phyloP scores from a whole-genome alignment of 2,797 vertebrate genomes.

The Hozukius guyotensis region DNA sequence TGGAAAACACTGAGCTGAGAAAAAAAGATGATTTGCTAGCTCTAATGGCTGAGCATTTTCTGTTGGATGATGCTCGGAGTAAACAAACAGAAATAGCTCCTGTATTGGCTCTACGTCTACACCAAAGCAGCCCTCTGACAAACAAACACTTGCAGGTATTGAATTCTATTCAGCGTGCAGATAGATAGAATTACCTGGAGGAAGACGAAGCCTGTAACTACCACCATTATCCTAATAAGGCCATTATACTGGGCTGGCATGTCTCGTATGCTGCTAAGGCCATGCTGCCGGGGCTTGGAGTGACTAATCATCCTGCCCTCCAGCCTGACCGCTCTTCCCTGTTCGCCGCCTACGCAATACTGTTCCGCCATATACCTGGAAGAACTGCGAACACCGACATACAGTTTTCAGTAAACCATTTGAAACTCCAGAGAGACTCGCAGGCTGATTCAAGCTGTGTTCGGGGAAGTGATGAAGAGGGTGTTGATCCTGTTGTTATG shows the following conservation, averaged over 20 bases:
- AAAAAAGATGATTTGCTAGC: slow-evolving; percentile 25
- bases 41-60: slow-evolving; percentile 53
- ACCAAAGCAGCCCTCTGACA: slow-evolving; percentile 30
- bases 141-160: slow-evolving; percentile 63
- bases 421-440: not conserved
- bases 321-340: slow-evolving; percentile 42
- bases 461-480: not conserved
- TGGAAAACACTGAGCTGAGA: slow-evolving; percentile 38
- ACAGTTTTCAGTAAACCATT: slow-evolving; percentile 21
- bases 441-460: not conserved
- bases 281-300: slow-evolving; percentile 55
- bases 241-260: slow-evolving; percentile 65
- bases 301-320: slow-evolving; percentile 70
- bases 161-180: slow-evolving; percentile 47
- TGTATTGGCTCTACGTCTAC: slow-evolving; percentile 17
- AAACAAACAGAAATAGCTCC: slow-evolving; percentile 70
- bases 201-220: slow-evolving; percentile 69
- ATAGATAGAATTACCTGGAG: slow-evolving; percentile 66
- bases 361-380: slow-evolving; percentile 25
- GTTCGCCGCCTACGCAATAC: slow-evolving; percentile 49
- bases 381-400: slow-evolving; percentile 8
- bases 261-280: slow-evolving; percentile 54
- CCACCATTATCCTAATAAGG: slow-evolving; percentile 81
- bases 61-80: slow-evolving; percentile 36
- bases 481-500: slow-evolving; percentile 20